These are phyloP conservation scores for Buphagus erythrorhynchus DNA, from an alignment of 2,797 vertebrate species.

Conservation along the genomic window DNA sequence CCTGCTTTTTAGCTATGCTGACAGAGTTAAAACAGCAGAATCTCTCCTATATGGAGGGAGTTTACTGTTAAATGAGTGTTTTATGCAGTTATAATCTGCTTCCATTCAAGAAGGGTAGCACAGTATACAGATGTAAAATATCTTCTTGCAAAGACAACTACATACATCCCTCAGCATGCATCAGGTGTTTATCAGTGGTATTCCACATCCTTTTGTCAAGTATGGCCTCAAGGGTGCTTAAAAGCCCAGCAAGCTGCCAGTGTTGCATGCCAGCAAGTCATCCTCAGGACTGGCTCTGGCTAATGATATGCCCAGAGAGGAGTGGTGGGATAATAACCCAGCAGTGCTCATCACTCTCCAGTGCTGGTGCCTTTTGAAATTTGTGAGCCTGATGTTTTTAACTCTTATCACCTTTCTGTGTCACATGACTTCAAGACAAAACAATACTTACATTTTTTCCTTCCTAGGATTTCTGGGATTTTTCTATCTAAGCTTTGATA, in stretches of 20 bases:
- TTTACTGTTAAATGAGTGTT: neutral
- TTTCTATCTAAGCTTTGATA: neutral
- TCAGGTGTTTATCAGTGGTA: neutral
- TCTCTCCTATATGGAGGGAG: neutral
- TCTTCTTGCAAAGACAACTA: neutral
- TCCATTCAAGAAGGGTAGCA: neutral
- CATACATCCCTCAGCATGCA: neutral
- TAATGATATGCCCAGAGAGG: neutral
- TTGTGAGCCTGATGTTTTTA: neutral
- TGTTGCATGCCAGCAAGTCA: neutral
- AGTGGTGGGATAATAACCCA: neutral
- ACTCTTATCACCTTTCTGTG: neutral
- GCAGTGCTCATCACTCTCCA: neutral
- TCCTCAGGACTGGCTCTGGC: neutral
- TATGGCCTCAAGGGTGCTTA: neutral
- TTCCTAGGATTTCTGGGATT: neutral
- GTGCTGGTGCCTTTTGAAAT: neutral
- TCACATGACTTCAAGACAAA: neutral
- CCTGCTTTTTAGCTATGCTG: neutral
- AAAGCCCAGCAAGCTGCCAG: neutral
- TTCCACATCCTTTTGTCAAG: neutral
- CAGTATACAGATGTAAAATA: neutral
- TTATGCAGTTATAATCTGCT: neutral
- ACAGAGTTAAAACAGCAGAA: neutral
- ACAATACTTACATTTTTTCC: neutral